These are phyloP conservation scores for Olivierus martensii DNA, from an alignment of 1,140 invertebrate species.

Conservation along the genomic window DNA sequence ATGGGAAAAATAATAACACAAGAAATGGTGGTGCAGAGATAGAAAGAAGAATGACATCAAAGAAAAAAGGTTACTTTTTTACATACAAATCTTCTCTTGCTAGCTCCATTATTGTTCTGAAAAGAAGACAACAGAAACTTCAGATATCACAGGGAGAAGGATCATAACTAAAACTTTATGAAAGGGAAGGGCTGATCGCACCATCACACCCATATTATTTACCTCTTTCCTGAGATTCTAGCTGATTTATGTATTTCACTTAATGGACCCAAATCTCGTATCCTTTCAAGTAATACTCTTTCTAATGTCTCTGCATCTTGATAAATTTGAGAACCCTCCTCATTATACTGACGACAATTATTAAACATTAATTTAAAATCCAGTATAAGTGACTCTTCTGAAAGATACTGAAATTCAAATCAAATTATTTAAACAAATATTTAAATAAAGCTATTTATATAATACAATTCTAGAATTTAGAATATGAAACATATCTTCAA, in stretches of 20 bases:
- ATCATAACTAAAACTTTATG: too few species aligned
- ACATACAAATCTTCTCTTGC: conserved; percentile 18
- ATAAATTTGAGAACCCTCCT: conserved; percentile 87
- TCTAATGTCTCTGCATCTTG: conserved; percentile 84
- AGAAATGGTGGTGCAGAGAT: too few species aligned
- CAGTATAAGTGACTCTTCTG: conserved; percentile 46
- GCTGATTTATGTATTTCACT: conserved; percentile 8
- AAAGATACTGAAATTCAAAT: conserved; percentile 36
- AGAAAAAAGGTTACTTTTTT: conserved; percentile 3
- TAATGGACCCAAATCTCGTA: conserved; percentile 51
- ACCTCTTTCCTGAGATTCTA: conserved; percentile 3
- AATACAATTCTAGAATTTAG: too few species aligned
- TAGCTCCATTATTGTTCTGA: conserved; percentile 16
- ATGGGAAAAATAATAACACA: too few species aligned
- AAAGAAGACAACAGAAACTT: conserved; percentile 7
- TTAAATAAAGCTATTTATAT: too few species aligned
- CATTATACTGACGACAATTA: conserved; percentile 91
- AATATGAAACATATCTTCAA: too few species aligned
- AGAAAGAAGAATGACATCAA: background rate
- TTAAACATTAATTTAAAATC: conserved; percentile 82
- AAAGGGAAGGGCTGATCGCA: too few species aligned
- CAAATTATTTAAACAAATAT: background rate
- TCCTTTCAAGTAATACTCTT: conserved; percentile 64
- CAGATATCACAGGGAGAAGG: too few species aligned
- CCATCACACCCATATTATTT: background rate